Evolutionary conservation across 2,888 invertebrate species (phyloP).

Genomic region (Liodrosophila aerea): DNA sequence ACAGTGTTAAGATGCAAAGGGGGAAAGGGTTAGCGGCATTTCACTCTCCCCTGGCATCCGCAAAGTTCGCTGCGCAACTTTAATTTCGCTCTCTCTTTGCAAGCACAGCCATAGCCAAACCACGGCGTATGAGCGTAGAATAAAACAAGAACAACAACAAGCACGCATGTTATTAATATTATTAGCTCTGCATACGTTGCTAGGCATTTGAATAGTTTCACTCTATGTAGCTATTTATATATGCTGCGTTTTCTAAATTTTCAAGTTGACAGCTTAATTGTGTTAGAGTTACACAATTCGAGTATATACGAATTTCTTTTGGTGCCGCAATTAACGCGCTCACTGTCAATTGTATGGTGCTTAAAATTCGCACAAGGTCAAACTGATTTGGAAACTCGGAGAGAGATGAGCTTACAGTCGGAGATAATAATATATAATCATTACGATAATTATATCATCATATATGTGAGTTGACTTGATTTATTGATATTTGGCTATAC

Average conservation of each 20-base stretch:
- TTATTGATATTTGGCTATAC: conserved; percentile 30
- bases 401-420: conserved; percentile 13
- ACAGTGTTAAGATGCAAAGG: too few species aligned
- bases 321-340: conserved; percentile 49
- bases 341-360: conserved; percentile 45
- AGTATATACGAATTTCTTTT: conserved; percentile 19
- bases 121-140: too few species aligned
- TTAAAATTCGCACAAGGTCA: conserved; percentile 56
- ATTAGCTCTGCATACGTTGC: too few species aligned
- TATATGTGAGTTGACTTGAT: conserved; percentile 36
- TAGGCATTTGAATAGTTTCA: too few species aligned
- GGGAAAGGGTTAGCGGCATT: too few species aligned
- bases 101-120: too few species aligned
- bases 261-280: background rate
- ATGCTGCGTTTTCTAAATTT: conserved; percentile 1
- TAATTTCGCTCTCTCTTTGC: too few species aligned
- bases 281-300: conserved; percentile 15
- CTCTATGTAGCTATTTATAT: conserved; percentile 3
- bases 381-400: conserved; percentile 34
- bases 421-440: conserved; percentile 44
- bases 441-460: conserved; percentile 41
- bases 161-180: too few species aligned
- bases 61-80: too few species aligned
- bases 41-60: too few species aligned
- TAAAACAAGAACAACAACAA: too few species aligned